Conservation (phyloP, 2,113 vertebrate genomes). For the Pantherophis guttatus region DNA sequence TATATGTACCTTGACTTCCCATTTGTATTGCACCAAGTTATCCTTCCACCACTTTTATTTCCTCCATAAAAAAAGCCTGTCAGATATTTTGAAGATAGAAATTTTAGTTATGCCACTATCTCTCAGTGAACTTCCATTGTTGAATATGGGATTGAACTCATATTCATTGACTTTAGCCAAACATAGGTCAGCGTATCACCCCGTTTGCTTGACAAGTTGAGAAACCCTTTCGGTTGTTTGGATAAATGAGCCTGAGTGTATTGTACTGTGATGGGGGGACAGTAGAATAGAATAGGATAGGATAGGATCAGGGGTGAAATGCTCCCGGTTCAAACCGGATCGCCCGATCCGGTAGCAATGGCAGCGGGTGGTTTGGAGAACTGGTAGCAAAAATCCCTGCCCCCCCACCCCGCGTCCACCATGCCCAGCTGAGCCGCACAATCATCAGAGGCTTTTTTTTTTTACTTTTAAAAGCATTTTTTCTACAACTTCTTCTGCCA, state of each 20-base stretch:
- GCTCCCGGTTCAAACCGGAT: too few relatives aligned
- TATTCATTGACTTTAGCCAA: neutral
- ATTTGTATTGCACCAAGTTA: neutral
- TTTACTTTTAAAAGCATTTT: too few relatives aligned
- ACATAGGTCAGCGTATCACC: neutral
- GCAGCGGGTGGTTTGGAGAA: too few relatives aligned
- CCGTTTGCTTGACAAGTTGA: neutral
- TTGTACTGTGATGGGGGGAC: neutral
- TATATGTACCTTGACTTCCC: neutral
- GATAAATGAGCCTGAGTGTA: neutral
- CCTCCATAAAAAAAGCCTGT: neutral
- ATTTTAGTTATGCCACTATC: neutral
- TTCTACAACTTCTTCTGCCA: too few relatives aligned
- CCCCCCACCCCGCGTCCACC: too few relatives aligned
- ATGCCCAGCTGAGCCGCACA: too few relatives aligned
- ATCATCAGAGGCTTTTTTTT: too few relatives aligned
- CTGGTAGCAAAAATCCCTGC: too few relatives aligned
- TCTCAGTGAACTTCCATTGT: neutral
- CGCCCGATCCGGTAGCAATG: too few relatives aligned
- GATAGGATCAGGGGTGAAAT: too few relatives aligned
- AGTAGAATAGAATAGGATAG: too few relatives aligned
- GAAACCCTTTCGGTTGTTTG: neutral
- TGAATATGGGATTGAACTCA: neutral
- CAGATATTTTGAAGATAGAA: neutral
- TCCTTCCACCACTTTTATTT: neutral